phyloP scores from a whole-genome alignment of 2,888 invertebrate genomes.

The Linyphia triangularis region DNA sequence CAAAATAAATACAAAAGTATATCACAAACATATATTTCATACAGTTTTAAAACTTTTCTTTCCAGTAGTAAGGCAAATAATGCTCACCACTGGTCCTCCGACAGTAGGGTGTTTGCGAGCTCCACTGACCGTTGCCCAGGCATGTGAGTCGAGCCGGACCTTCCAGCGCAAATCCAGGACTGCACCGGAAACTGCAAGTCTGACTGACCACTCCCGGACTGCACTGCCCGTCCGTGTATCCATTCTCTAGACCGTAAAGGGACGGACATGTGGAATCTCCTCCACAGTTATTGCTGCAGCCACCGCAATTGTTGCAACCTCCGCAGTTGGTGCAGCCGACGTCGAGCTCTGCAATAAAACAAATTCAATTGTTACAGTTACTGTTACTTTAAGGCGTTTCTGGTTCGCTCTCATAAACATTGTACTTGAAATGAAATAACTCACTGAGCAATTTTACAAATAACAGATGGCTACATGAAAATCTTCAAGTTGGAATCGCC shows the following conservation, averaged over 20 bases:
- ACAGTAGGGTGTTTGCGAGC: slow-evolving; percentile 16
- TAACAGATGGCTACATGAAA: too few species aligned
- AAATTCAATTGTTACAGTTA: too few species aligned
- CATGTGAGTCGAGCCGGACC: slow-evolving; percentile 36
- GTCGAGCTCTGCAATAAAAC: background rate
- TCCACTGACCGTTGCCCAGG: slow-evolving; percentile 47
- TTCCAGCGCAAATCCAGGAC: slow-evolving; percentile 23
- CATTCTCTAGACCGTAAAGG: slow-evolving; percentile 33
- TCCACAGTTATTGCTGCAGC: background rate
- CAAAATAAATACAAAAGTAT: too few species aligned
- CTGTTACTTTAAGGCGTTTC: too few species aligned
- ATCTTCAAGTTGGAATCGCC: too few species aligned
- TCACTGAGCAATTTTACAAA: too few species aligned
- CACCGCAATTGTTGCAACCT: background rate
- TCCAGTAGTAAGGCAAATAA: too few species aligned
- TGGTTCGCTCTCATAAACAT: too few species aligned
- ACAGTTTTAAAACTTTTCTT: too few species aligned
- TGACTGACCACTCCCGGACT: slow-evolving; percentile 25
- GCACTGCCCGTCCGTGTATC: slow-evolving; percentile 56
- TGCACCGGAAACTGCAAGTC: slow-evolving; percentile 31
- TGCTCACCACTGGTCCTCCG: slow-evolving; percentile 50
- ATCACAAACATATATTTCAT: too few species aligned
- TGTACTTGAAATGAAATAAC: too few species aligned
- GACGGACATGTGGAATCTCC: slow-evolving; percentile 27
- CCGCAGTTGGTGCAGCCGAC: background rate